Conservation (phyloP, 2,797 vertebrate genomes). For the Heliangelus exortis region DNA sequence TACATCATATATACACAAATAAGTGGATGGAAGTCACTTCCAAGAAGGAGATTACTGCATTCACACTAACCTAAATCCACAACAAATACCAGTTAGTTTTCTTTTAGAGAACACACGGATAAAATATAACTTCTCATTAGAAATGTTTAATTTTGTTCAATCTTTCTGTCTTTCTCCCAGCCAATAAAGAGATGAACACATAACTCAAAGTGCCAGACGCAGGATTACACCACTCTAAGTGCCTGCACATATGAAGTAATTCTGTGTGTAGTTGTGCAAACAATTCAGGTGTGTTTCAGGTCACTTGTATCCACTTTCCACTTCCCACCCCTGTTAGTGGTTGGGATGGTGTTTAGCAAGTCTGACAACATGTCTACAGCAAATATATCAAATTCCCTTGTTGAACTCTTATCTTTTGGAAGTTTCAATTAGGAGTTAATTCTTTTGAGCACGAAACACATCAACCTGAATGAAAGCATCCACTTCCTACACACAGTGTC, state of each 20-base stretch:
- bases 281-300: not conserved
- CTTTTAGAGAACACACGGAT: not conserved
- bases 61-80: constrained; percentile 13
- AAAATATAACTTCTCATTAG: constrained; percentile 9
- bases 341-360: not conserved
- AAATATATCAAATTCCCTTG: not conserved
- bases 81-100: not conserved
- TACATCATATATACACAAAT: constrained; percentile 32
- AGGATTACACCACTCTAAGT: not conserved
- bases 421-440: not conserved
- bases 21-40: constrained; percentile 30
- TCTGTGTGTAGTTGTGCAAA: not conserved
- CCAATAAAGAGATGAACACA: not conserved
- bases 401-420: not conserved
- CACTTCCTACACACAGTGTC: not conserved
- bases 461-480: not conserved
- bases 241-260: not conserved
- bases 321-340: not conserved
- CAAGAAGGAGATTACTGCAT: constrained; percentile 16
- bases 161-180: not conserved
- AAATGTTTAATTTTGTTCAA: not conserved
- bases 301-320: not conserved
- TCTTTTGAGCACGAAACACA: not conserved
- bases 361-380: not conserved
- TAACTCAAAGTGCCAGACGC: not conserved